Evolutionary conservation across 2,113 vertebrate species (phyloP).

Genomic region (Rhizomys pruinosus): DNA sequence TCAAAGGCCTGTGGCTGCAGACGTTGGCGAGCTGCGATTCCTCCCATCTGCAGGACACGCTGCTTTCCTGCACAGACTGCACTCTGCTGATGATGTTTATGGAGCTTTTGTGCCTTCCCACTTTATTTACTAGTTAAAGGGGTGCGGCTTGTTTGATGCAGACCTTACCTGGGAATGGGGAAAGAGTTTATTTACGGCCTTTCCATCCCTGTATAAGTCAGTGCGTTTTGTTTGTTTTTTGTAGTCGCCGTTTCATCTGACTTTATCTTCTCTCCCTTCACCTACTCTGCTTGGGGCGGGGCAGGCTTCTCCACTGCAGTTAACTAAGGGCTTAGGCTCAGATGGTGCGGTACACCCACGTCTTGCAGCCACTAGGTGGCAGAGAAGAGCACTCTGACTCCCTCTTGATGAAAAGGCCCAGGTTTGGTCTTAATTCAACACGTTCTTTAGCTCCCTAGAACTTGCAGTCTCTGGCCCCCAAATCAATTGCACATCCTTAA

Average conservation of each 20-base stretch:
- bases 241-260: neutral
- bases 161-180: neutral
- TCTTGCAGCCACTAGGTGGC: neutral
- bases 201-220: neutral
- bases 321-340: neutral
- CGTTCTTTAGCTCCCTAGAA: neutral
- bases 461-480: neutral
- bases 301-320: neutral
- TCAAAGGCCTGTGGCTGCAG: neutral
- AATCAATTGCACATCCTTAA: neutral
- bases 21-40: neutral
- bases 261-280: neutral
- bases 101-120: too few species aligned
- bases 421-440: neutral
- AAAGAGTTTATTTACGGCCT: neutral
- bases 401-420: fast-evolving
- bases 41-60: too few species aligned
- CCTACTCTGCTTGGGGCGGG: neutral
- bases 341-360: neutral
- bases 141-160: neutral
- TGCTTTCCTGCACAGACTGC: neutral
- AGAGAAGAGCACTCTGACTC: neutral
- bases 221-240: neutral
- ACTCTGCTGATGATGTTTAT: neutral
- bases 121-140: neutral